Evolutionary conservation across 1,140 invertebrate genomes (phyloP), one percentile per base, ranked within the genome.

Genomic region (Frieseomelitta varia): DNA sequence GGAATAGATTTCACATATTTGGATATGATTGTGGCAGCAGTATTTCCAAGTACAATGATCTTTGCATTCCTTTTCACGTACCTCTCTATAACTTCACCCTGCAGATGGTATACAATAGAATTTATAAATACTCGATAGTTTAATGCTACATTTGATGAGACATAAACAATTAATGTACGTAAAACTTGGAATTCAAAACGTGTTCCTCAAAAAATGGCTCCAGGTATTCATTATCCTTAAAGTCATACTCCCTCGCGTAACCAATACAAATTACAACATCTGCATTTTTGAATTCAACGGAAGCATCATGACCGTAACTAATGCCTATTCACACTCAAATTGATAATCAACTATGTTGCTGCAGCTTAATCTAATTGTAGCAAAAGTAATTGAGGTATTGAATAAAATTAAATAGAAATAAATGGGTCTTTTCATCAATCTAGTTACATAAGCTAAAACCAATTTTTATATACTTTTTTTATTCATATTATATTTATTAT

Each of bases 251-350:
- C 19, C 88, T 79, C 1, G 85, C 80, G 27, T 56, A 55, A 11
- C 88, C 90, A 21, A 90, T 85, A 10, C 58, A 89, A 61, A 90
- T 73, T 3, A 87, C 76, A 6, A 85, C 58, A 24, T 90, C 86
- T 8, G 85, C 87, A 19, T 87, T 55, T 30, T 75, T 76, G 34
- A 90, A 90, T 19, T 85, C 74, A 0, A 71, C 10, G 0, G 85
- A 82, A 0, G 39, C 56, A 27, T 89, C 75, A 2, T 51, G 21
- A n/a, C 81, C 63, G 11, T 79, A 85, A 39, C 27, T 77, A 1
- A 90, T 79, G 3, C 63, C 89, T 90, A 10, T 34, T 30, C 0
- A 10, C 30, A 19, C 15, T 65, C 17, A 30, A 30, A 65, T 17
- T 30, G 15, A 0, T 30, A 30, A 30, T 65, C n/a, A 27, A 65